phyloP scores from a whole-genome alignment of 35 echinoderm and acorn worm genomes.

The Heliocidaris erythrogramma region DNA sequence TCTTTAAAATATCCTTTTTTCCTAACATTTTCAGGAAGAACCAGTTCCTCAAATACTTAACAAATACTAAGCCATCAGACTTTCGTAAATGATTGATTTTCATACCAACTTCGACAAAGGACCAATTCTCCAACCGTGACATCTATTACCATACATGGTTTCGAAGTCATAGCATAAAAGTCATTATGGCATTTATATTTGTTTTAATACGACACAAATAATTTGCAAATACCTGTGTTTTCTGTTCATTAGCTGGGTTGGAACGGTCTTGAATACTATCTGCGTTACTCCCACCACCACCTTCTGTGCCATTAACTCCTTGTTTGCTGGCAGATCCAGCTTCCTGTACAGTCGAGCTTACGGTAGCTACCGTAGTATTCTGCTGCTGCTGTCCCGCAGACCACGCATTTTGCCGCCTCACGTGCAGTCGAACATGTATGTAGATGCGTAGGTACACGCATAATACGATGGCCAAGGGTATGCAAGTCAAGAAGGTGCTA shows the following conservation, averaged over 20 bases:
- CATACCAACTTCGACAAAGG: no score
- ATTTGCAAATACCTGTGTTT: background rate
- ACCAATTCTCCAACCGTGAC: no score
- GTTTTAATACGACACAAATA: no score
- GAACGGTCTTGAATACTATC: background rate
- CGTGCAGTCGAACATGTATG: background rate
- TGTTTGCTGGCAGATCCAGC: background rate
- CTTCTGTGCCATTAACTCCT: background rate
- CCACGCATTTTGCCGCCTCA: constrained; percentile 20
- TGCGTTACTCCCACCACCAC: background rate
- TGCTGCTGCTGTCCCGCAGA: background rate
- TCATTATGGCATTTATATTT: no score
- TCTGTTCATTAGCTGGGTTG: background rate
- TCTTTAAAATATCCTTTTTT: no score
- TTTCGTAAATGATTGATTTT: no score
- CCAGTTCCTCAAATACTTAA: no score
- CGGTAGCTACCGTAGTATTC: background rate
- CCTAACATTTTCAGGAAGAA: no score
- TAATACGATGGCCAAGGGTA: constrained; percentile 19
- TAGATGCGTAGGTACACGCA: constrained; percentile 12
- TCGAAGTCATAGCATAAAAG: no score
- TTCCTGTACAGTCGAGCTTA: background rate
- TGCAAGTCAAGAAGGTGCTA: background rate
- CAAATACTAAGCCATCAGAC: no score
- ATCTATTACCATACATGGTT: no score